Percentiles rank a stretch among this genome's conserved stretches.
These are phyloP conservation scores for Tachuris rubrigastra DNA, from an alignment of 2,113 vertebrate species.

Conservation along the genomic window DNA sequence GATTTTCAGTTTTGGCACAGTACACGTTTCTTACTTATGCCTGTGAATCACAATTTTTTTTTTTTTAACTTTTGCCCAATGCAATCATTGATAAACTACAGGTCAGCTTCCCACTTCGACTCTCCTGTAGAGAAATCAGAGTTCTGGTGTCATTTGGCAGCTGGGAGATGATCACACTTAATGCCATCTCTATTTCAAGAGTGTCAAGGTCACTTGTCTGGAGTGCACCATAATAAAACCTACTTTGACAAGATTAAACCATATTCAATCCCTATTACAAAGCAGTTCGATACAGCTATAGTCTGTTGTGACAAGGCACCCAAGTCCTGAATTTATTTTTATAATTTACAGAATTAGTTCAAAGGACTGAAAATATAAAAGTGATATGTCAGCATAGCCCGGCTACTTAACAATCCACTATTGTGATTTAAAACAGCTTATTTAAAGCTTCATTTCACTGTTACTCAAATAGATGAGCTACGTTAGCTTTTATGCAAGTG, in stretches of 20 bases:
- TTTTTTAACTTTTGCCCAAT: neutral
- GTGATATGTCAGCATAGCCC: neutral
- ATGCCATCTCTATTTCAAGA: neutral
- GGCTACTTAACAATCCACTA: neutral
- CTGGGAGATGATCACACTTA: neutral
- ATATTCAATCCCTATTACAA: neutral
- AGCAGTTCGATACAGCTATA: neutral
- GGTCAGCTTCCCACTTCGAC: neutral
- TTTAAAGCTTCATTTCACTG: neutral
- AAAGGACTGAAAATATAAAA: slow-evolving; percentile 12
- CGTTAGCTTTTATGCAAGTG: neutral
- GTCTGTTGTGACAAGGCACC: neutral
- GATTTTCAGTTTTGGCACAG: neutral
- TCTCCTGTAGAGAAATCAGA: neutral
- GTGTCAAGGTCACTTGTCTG: neutral
- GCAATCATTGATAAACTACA: neutral
- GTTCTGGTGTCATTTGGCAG: neutral
- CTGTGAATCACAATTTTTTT: neutral
- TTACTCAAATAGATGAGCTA: neutral
- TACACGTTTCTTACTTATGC: rapidly evolving
- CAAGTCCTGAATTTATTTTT: neutral
- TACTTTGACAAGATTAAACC: neutral
- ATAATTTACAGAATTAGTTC: neutral
- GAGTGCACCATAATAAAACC: neutral
- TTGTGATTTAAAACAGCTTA: neutral